Evolutionary conservation across 2,888 invertebrate genomes (phyloP).

Genomic region (Trissolcus brochymenae): DNA sequence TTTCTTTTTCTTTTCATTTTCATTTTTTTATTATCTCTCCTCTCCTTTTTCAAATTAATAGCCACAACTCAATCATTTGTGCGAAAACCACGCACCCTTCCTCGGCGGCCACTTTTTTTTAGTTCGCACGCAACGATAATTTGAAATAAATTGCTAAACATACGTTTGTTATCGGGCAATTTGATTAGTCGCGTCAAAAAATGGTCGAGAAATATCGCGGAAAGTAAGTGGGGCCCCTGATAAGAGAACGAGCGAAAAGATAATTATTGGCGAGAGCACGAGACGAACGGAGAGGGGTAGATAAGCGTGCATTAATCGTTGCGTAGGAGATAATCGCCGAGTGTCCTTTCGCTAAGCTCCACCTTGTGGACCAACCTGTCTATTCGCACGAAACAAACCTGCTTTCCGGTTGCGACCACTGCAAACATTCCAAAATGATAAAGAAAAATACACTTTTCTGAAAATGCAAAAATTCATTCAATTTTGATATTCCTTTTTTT

Average conservation of each 20-base stretch:
- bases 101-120: too few species aligned
- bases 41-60: too few species aligned
- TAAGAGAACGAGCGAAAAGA: conserved; percentile 35
- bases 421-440: too few species aligned
- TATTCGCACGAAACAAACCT: neutral
- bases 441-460: too few species aligned
- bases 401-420: too few species aligned
- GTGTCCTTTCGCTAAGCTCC: conserved; percentile 46
- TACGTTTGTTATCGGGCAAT: conserved; percentile 31
- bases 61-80: too few species aligned
- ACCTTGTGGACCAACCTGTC: conserved; percentile 18
- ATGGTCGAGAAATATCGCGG: conserved; percentile 36
- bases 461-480: too few species aligned
- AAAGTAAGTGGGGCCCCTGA: conserved; percentile 38
- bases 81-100: too few species aligned
- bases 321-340: conserved; percentile 34
- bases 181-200: conserved; percentile 45
- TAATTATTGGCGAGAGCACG: conserved; percentile 27
- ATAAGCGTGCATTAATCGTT: conserved; percentile 23
- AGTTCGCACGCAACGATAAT: conserved; percentile 11
- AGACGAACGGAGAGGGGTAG: neutral
- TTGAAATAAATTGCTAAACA: conserved; percentile 34
- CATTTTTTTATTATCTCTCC: too few species aligned
- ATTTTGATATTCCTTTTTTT: too few species aligned
- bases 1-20: too few species aligned